Base-by-base conservation (phyloP, 1,140 invertebrate species). In the Tyrophagus putrescentiae region DNA sequence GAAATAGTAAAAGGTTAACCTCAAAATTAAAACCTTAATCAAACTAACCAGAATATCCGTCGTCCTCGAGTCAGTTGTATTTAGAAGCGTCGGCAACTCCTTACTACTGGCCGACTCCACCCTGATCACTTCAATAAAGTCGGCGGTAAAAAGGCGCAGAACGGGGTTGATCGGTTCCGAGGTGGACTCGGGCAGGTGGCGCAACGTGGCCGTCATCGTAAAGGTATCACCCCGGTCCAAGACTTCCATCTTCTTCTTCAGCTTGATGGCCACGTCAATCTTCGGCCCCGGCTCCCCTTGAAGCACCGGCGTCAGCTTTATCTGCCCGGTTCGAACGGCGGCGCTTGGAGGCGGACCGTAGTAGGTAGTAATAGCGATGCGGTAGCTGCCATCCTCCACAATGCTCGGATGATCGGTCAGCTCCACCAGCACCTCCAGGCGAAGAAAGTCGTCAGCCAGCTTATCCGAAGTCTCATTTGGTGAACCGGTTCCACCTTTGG, bases 391-490 rank as follows among this genome's bases (percentile, higher is more conserved):
- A 16, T 57, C 61, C 25, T 66, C 57, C 16, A 58, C 42, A 0
- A 63, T 64, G 7, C 53, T 6, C 25, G 63, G 63, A 59, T 67
- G 66, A 57, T 67, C 66, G 4, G 61, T 59, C 50, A 67, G 42
- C 31, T 67, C 65, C 1, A 60, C 62, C 34, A 57, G 28, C 1
- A 63, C 65, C 34, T 67, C 64, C 3, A 67, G 53, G 13, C 56
- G 64, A 13, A 67, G 42, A 41, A 65, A 57, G 44, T 67, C 66
- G 32, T 66, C 65, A 9, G 61, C 64, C 29, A 60, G 48, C 25
- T 54, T 36, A 3, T 54, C 52, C 32, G 23, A 6, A n/a, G n/a
- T n/a, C 7, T 53, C 23, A 6, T 48, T 48, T n/a, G n/a, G n/a
- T n/a, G n/a, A n/a, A n/a, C n/a, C n/a, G 7, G 7, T n/a, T 13